Evolutionary conservation across 2,797 vertebrate species (phyloP), one percentile per base, ranked within the genome.

Genomic region (Nothura maculosa): DNA sequence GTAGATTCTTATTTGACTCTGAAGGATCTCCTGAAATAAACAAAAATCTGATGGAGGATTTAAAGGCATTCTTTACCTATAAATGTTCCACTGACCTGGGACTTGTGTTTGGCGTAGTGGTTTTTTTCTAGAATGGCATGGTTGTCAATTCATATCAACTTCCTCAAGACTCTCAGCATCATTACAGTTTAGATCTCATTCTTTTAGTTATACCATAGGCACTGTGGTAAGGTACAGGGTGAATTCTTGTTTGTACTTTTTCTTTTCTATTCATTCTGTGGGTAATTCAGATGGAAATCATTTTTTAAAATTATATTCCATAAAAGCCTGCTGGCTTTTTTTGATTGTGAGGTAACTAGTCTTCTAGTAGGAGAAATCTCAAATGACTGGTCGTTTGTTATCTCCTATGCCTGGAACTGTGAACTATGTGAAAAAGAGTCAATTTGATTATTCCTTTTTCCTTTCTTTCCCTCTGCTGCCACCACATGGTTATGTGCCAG

Each of bases 401-500:
- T 38, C 27, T 73, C 76, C 45, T 68, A 14, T 75, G 17, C 28
- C 38, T 61, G 40, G 30, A 64, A 60, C 42, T 14, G 4, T 30
- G 12, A 18, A 6, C 19, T 63, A 5, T n/a, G 17, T 14, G 66
- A 88, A 30, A 7, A 20, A 68, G 43, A 84, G 75, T 25, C 1
- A 13, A 27, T 72, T 25, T 40, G 18, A 5, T 62, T 34, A 4
- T 19, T 62, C 0, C 0, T 52, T 79, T 73, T 19, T 66, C 13
- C 32, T 62, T 0, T 52, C 55, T 78, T 81, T 89, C 52, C 21
- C 81, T 94, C 60, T 96, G 47, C 94, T 95, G 83, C 90, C 93
- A 73, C 74, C 89, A 12, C 12, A 77, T 0, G 78, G 83, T 52
- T 76, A 22, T 85, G 63, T 2, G 0, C 79, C 66, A 87, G 12